Evolutionary conservation across 2,113 vertebrate species (phyloP).

Genomic region (Dromaius novaehollandiae): DNA sequence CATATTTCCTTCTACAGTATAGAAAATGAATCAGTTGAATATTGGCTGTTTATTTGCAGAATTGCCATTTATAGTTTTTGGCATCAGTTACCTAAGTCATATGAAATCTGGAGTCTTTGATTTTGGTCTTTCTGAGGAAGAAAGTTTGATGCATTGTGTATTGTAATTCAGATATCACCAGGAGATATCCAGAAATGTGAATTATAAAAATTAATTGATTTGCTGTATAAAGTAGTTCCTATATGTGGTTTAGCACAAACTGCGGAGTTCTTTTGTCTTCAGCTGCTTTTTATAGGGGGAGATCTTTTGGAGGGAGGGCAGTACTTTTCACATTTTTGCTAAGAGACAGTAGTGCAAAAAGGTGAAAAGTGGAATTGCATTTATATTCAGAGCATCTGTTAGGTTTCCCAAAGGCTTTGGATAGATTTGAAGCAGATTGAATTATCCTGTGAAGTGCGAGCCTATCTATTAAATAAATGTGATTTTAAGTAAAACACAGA

Average conservation of each 20-base stretch:
- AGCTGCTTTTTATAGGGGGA: background rate
- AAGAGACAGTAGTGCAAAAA: constrained; percentile 64
- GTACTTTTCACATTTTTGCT: constrained; percentile 39
- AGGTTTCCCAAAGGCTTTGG: constrained; percentile 60
- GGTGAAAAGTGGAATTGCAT: constrained; percentile 65
- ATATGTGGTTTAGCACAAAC: constrained; percentile 5
- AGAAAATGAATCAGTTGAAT: background rate
- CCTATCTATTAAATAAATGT: constrained; percentile 78
- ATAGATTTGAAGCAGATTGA: constrained; percentile 75
- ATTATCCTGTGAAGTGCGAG: constrained; percentile 66
- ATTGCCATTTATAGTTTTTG: background rate
- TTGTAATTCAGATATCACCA: constrained; percentile 10
- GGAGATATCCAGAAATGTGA: background rate
- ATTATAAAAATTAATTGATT: constrained; percentile 8
- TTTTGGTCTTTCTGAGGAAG: background rate
- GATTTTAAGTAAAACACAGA: constrained; percentile 70
- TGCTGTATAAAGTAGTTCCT: constrained; percentile 28
- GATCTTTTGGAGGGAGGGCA: background rate
- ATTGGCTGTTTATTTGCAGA: background rate
- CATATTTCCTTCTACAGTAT: background rate
- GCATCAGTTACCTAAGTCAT: background rate
- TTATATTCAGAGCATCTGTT: constrained; percentile 58
- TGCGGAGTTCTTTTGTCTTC: background rate
- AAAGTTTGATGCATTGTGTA: background rate
- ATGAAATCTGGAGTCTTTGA: background rate